phyloP scores from a whole-genome alignment of 2,113 vertebrate species.

The Ictalurus furcatus region DNA sequence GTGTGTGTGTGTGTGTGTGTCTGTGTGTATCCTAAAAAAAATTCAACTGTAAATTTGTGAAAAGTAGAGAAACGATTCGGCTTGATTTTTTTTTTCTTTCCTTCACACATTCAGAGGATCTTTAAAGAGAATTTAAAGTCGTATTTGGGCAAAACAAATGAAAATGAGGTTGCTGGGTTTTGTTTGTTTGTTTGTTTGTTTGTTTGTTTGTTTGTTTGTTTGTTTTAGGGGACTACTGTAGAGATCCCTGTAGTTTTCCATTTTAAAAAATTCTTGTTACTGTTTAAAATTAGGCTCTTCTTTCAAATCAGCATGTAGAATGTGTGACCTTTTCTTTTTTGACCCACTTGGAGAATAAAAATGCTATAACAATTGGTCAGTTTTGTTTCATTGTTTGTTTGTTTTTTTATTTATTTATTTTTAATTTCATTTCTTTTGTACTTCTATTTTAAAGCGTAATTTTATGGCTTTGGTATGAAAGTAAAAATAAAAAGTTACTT shows the following conservation, averaged over 20 bases:
- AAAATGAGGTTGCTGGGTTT: not conserved
- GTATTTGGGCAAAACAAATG: not conserved
- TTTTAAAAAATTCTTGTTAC: no score
- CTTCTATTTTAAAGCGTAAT: not conserved
- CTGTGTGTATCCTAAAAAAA: not conserved
- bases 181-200: not conserved
- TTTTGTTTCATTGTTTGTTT: not conserved
- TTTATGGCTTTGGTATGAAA: not conserved
- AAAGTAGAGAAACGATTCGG: not conserved
- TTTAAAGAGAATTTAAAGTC: not conserved
- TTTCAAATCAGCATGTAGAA: not conserved
- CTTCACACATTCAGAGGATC: not conserved
- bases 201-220: not conserved
- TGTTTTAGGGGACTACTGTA: not conserved
- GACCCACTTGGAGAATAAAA: not conserved
- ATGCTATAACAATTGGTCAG: no score
- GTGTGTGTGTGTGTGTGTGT: no score
- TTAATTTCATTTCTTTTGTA: not conserved
- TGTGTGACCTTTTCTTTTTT: not conserved
- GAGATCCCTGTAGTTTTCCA: not conserved
- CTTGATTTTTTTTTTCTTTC: not conserved
- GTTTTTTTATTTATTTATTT: not conserved
- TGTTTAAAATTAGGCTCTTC: no score
- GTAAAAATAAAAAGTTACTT: no score
- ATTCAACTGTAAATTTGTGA: not conserved